A percentile compares a stretch with the other conserved stretches of the same genome.
Conservation (phyloP, 2,888 invertebrate species). For the Tachina grossa region DNA sequence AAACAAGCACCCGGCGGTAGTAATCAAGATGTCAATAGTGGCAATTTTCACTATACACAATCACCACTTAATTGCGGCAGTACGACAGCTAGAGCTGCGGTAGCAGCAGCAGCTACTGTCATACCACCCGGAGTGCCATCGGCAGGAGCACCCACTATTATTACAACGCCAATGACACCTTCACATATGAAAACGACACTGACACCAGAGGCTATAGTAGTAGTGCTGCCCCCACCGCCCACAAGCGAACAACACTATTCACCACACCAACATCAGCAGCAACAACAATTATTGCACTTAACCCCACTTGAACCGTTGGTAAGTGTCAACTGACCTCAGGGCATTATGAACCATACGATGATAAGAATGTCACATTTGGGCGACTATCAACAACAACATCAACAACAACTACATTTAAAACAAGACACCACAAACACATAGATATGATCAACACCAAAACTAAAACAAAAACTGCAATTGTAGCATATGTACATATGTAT, state of each 20-base stretch:
- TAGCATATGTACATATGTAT: neutral
- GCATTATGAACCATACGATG: slow-evolving; percentile 63
- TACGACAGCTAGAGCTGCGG: slow-evolving; percentile 76
- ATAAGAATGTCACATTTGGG: slow-evolving; percentile 56
- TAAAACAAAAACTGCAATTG: neutral
- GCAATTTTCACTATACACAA: slow-evolving; percentile 55
- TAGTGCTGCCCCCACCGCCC: slow-evolving; percentile 76
- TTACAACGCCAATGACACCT: slow-evolving; percentile 64
- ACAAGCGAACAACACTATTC: slow-evolving; percentile 72
- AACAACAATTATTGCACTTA: slow-evolving; percentile 74
- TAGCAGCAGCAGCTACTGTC: slow-evolving; percentile 78
- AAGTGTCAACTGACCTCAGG: slow-evolving; percentile 81
- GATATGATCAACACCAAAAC: slow-evolving; percentile 25
- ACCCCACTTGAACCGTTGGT: slow-evolving; percentile 78
- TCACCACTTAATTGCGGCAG: slow-evolving; percentile 65
- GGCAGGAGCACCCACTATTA: slow-evolving; percentile 56
- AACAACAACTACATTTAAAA: too few relatives aligned
- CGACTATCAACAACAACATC: slow-evolving; percentile 47
- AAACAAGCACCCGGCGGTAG: slow-evolving; percentile 69
- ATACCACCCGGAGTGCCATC: slow-evolving; percentile 80
- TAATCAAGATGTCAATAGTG: slow-evolving; percentile 32
- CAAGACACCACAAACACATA: slow-evolving; percentile 62
- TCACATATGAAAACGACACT: slow-evolving; percentile 55
- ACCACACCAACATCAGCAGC: slow-evolving; percentile 67
- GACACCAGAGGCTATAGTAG: slow-evolving; percentile 78